Evolutionary conservation across 1,140 invertebrate genomes (phyloP), one percentile per base, ranked within the genome.

Genomic region (Brachionus asplanchnoidis): DNA sequence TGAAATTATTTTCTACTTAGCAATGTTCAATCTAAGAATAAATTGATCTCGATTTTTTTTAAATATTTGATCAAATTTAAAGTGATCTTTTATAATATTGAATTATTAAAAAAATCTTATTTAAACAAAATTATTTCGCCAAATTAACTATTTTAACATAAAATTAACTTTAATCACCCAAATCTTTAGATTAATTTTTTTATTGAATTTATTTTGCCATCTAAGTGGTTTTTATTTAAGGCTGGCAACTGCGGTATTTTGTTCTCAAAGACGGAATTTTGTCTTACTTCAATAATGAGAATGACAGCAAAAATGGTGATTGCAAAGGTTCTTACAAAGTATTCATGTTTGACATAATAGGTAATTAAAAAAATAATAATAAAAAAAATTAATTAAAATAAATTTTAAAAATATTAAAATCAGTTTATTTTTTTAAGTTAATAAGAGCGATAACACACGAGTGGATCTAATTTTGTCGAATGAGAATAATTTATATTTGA

Each of bases 261-360:
- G 73, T 77, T 28, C 44, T 77, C 3, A 77, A 77, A 77, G 73
- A 77, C 26, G 73, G 73, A n/a, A 77, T 77, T 26, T 53, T 77
- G 44, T 77, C 73, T 9, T 77, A 77, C 32, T 77, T 46, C 11
- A 77, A 77, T 26, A 26, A 42, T 12, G 44, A 77, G n/a, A 77
- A 50, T 50, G 73, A 77, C 46, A 50, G 42, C 44, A 23, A 77
- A 77, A 77, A 77, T 44, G 73, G 73, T 23, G 73, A 77, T 26
- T 77, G 73, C 17, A 77, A 77, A 77, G 20, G 73, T 7, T 77
- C 73, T 4, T 77, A 77, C 14, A 77, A 77, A 26, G 53, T 77
- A 28, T 77, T 50, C 20, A 77, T 77, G 73, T 77, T 77, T 77
- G 73, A 77, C 44, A 77, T 77, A 23, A 77, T 50, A 9, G 68